These are phyloP conservation scores for Tolypeutes matacus DNA, from an alignment of 2,797 vertebrate species.

Conservation along the genomic window DNA sequence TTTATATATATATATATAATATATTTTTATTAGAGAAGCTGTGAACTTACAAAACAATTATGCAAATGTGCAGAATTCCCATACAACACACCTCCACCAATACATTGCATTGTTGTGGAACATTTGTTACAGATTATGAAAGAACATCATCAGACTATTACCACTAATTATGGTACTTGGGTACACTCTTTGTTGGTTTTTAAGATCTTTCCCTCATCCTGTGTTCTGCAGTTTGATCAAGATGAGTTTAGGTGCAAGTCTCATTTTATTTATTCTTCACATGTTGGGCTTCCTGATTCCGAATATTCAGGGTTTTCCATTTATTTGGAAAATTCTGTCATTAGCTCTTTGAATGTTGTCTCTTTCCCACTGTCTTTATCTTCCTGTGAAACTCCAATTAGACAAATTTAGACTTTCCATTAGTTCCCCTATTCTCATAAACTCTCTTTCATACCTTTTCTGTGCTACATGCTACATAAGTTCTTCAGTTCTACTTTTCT, in stretches of 20 bases:
- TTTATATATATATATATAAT: not conserved
- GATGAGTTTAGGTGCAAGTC: not conserved
- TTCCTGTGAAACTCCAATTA: not conserved
- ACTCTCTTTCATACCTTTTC: not conserved
- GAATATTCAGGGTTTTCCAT: not conserved
- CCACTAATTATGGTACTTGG: too few relatives aligned
- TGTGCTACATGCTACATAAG: not conserved
- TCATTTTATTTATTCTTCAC: not conserved
- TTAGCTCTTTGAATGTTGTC: not conserved
- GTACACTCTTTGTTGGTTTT: not conserved
- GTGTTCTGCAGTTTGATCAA: not conserved
- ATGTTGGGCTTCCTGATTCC: not conserved
- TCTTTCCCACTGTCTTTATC: not conserved
- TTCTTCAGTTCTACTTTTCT: not conserved
- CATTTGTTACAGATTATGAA: too few relatives aligned
- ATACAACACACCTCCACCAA: too few relatives aligned
- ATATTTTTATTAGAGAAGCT: too few relatives aligned
- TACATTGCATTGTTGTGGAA: too few relatives aligned
- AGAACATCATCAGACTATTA: too few relatives aligned
- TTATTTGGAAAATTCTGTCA: not conserved
- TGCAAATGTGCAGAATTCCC: too few relatives aligned
- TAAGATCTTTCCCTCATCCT: not conserved
- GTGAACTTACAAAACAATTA: too few relatives aligned
- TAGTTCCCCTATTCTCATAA: not conserved
- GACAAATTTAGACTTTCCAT: not conserved